Conservation (phyloP, 2,113 vertebrate species). For the Phasianus colchicus region DNA sequence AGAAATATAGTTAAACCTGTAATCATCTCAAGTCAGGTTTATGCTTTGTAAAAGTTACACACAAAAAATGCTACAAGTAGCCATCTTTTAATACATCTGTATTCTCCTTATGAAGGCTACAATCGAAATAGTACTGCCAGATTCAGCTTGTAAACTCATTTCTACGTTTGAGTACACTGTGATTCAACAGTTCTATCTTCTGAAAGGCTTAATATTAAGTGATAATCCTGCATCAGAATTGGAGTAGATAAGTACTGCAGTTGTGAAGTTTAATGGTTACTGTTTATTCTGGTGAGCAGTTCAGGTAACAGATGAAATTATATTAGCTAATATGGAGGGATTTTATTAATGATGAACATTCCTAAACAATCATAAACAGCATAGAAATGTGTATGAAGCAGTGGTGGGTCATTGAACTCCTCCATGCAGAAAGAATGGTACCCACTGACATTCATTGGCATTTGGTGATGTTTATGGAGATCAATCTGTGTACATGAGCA, state of each 20-base stretch:
- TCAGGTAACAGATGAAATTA: neutral
- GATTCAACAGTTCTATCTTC: neutral
- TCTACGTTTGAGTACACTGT: neutral
- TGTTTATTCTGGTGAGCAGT: neutral
- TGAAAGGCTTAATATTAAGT: neutral
- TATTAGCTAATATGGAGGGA: neutral
- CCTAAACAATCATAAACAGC: neutral
- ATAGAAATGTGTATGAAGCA: no score
- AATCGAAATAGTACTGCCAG: neutral
- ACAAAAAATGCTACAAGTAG: neutral
- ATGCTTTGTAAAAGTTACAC: neutral
- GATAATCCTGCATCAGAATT: neutral
- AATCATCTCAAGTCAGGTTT: neutral
- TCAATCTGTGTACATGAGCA: no score
- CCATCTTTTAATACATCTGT: neutral
- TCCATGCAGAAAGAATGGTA: no score
- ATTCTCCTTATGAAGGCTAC: neutral
- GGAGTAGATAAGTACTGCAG: neutral
- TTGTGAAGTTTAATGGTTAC: neutral
- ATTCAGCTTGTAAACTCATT: neutral
- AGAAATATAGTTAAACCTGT: constrained; percentile 1
- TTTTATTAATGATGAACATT: neutral
- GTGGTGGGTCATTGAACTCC: no score
- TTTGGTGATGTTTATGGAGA: no score
- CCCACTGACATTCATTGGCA: no score